Percentiles rank a stretch among this genome's conserved stretches.
Conservation (phyloP, 2,113 vertebrate genomes). For the Tinamus guttatus region DNA sequence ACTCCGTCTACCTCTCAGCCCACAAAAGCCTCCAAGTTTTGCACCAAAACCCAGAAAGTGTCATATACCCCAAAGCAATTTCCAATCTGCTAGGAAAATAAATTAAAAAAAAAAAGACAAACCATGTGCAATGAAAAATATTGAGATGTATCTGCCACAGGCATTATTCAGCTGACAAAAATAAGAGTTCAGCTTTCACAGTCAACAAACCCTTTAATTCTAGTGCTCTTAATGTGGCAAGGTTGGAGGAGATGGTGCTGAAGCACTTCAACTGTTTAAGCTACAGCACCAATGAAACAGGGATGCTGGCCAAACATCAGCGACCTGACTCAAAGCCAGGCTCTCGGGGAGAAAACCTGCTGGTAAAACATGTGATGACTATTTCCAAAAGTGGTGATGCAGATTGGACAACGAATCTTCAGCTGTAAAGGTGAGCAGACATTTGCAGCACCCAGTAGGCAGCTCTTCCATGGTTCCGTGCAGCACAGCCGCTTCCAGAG, state of each 20-base stretch:
- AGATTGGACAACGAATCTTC: conserved; percentile 33
- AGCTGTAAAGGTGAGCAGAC: conserved; percentile 56
- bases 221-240: fast-evolving
- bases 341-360: background rate
- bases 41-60: background rate
- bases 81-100: background rate
- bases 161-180: background rate
- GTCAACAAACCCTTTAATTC: background rate
- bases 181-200: background rate
- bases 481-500: background rate
- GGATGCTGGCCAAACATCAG: background rate
- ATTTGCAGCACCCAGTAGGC: conserved; percentile 61
- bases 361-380: background rate
- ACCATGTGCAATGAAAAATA: fast-evolving
- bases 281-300: background rate
- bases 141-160: background rate
- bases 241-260: background rate
- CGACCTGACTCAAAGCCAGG: background rate
- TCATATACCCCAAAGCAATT: background rate
- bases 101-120: background rate
- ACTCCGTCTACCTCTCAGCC: background rate
- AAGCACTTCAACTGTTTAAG: background rate
- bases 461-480: background rate
- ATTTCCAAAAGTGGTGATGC: background rate
- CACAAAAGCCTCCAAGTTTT: background rate